Conservation (phyloP, 2,113 vertebrate genomes). For the Eublepharis macularius region DNA sequence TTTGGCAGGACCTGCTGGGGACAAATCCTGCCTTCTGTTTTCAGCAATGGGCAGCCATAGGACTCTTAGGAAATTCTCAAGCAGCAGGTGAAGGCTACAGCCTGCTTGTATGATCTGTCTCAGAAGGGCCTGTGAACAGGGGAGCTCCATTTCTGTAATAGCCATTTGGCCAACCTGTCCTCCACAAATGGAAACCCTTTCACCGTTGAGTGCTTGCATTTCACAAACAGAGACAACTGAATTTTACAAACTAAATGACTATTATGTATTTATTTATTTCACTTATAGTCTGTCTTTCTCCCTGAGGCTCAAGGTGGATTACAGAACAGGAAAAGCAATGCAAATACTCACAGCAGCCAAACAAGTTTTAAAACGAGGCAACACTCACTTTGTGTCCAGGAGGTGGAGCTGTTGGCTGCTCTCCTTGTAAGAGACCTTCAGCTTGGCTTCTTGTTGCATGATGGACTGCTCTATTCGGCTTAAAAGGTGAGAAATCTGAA, state of each 20-base stretch:
- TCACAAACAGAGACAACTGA: not conserved
- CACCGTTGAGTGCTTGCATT: not conserved
- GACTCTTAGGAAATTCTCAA: not conserved
- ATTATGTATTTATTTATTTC: not conserved
- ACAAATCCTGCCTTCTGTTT: not conserved
- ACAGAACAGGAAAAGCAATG: too few relatives aligned
- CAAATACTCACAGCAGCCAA: too few relatives aligned
- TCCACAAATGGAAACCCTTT: not conserved
- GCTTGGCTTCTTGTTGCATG: conserved; percentile 77
- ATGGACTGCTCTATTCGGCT: conserved; percentile 77
- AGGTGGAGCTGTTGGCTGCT: conserved; percentile 80
- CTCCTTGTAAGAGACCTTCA: conserved; percentile 77
- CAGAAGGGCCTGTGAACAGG: not conserved
- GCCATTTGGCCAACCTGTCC: not conserved
- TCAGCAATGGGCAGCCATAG: not conserved
- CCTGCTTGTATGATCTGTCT: not conserved
- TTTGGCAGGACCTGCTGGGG: too few relatives aligned
- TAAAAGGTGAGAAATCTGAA: conserved; percentile 80
- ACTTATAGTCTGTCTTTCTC: too few relatives aligned
- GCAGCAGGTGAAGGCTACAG: too few relatives aligned
- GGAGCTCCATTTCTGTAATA: not conserved
- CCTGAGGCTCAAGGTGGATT: too few relatives aligned
- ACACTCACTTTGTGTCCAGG: conserved; percentile 75
- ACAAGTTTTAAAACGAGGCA: not conserved
- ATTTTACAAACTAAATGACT: not conserved